These are phyloP conservation scores for Australoheros scitulus DNA, from an alignment of 2,113 vertebrate species.

Conservation along the genomic window DNA sequence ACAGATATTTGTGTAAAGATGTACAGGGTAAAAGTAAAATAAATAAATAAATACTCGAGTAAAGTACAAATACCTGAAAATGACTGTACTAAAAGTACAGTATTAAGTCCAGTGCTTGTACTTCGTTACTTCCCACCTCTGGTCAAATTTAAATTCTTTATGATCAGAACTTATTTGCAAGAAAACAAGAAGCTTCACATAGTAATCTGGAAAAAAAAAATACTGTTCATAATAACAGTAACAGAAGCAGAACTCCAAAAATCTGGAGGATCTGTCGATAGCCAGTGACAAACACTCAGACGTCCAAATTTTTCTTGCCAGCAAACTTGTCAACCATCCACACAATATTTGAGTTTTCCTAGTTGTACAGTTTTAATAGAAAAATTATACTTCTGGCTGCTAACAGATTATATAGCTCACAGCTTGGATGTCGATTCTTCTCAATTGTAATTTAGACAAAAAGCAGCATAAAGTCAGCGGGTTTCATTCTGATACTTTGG, in stretches of 20 bases:
- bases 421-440: conserved; percentile 17
- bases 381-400: neutral
- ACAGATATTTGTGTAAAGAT: too few relatives aligned
- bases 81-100: too few relatives aligned
- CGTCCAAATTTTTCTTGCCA: neutral
- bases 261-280: neutral
- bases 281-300: neutral
- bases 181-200: neutral
- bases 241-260: neutral
- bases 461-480: conserved; percentile 24
- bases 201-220: neutral
- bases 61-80: too few relatives aligned
- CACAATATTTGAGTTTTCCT: conserved; percentile 3
- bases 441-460: conserved; percentile 33
- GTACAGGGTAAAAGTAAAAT: too few relatives aligned
- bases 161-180: neutral
- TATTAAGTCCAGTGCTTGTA: too few relatives aligned
- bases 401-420: conserved; percentile 13
- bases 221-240: neutral
- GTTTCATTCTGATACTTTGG: conserved; percentile 4
- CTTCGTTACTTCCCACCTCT: too few relatives aligned
- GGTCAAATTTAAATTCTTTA: neutral
- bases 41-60: too few relatives aligned
- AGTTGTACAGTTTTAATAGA: neutral
- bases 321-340: conserved; percentile 8